Base-by-base conservation (phyloP, 2,797 vertebrate species). In the Arnoldichthys spilopterus region DNA sequence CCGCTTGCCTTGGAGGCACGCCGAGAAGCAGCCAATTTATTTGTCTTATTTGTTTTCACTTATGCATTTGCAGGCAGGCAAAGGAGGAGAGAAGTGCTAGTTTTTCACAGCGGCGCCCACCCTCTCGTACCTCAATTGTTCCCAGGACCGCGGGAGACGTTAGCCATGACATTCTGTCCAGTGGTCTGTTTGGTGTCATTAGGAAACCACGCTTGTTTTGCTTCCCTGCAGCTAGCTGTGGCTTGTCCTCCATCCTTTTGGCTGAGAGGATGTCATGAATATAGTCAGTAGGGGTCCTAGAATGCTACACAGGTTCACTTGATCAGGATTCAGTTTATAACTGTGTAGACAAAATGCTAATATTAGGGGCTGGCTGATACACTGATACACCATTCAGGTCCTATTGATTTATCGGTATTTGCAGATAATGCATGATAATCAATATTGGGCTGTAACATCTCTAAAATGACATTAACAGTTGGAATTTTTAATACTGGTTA, bases 21-120 rank as follows among this genome's bases (percentile, higher is more conserved):
- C 37, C 43, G 32, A 79, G 68, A 74, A 73, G 53, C 80, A 84
- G 72, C 62, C 62, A 18, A 70, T 84, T 80, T 78, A 78, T 86
- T 75, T 78, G 63, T 77, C 79, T 69, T 74, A 32, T 80, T 81
- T 83, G 72, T 80, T 76, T 79, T 74, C 56, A 40, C 49, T 71
- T 80, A 34, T 69, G 54, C 76, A 51, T 77, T 34, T 72, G 37
- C 43, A 53, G 70, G 37, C 32, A 43, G 45, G 77, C 66, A 34
- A 9, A 30, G 54, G 15, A 45, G 18, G 16, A 56, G 58, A 4
- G 22, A 16, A 58, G 26, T 8, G 1, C 30, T 64, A 34, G 67
- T 58, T 76, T 71, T 76, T 18, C 20, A 26, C 58, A 56, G 47
- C 15, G 24, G 20, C 24, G 28, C n/a, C 22, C 15, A 2, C 47